Base-by-base conservation (phyloP, 2,888 invertebrate genomes). In the Acanthococcus lagerstroemiae region DNA sequence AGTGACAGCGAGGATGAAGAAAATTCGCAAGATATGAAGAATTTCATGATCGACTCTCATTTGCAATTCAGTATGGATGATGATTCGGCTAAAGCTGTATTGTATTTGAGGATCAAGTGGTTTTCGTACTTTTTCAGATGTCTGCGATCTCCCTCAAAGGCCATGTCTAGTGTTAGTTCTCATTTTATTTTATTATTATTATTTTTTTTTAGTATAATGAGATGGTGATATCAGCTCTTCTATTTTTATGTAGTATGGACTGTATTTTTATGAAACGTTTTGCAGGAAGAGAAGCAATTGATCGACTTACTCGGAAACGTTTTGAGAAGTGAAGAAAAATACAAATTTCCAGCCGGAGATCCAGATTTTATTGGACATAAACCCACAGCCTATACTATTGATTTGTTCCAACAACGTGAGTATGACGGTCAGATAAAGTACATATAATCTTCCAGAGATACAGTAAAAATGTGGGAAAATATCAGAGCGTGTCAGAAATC, bases 351-450 rank as follows among this genome's bases (percentile, higher is more conserved):
- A 3, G 61, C 61, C 52, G 61, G 52, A 4, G 61, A 61, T 61
- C 61, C 61, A 17, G 25, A n/a, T 3, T 61, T 61, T 15, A 61
- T 61, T 22, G 61, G 61, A 4, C 50, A 50, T n/a, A 61, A 61
- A 52, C 61, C 61, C n/a, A 52, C 61, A 26, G 26, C 61, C 9
- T 61, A 52, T 52, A 50, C 61, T 22, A 50, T 61, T 17, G 61
- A 61, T 52, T 61, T 61, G 17, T 61, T 61, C 52, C 61, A 61
- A 61, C 61, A 61, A 50, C 61, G 61, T 61, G 52, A 25, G 26
- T 26, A 25, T 37, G 7, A 37, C 37, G 7, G 15, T 7, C 15
- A 48, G 17, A 48, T 2, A 48, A 19, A 48, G 48, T n/a, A n/a
- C n/a, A n/a, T n/a, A n/a, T n/a, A n/a, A n/a, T n/a, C n/a, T n/a